Evolutionary conservation across 1,140 invertebrate genomes (phyloP), one percentile per base, ranked within the genome.

Genomic region (Caerostris darwini): DNA sequence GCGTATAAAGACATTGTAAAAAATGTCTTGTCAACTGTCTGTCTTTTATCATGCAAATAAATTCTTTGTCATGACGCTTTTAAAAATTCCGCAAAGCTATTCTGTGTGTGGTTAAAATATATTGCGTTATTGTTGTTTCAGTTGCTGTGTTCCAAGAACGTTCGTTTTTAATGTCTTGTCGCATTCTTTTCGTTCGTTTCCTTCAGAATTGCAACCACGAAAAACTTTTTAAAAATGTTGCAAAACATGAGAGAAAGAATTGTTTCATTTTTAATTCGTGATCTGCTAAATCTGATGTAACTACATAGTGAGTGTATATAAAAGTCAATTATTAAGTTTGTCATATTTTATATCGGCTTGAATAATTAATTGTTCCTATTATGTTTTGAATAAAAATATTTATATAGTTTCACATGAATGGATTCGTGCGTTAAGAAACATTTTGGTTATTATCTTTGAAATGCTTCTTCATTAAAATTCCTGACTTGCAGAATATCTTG

Each of bases 41-140:
- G 34, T 34, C 34, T 34, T 34, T 34, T 34, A 34, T 34, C 2
- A 34, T 34, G 34, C 34, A 34, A 34, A 34, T 10, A 61, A 61
- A 14, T 61, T 69, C 64, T 6, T n/a, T 69, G 17, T 19, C 19
- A 5, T 77, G 69, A 53, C 69, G 69, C 19, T 34, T 12, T 69
- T 77, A 50, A 77, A 77, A 77, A 77, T 53, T 53, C 34, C 69
- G 19, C 69, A 50, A n/a, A 34, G 12, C 19, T 34, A 34, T 50
- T 34, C 50, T 10, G 34, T 53, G 34, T 77, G 50, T 34, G 34
- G 34, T 77, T 77, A 53, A 77, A 50, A 77, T 77, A 50, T 77
- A 77, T 67, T 67, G 50, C 19, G 69, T 10, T 77, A 77, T 77
- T 77, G 69, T 77, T 34, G 12, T 77, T 77, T 50, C 69, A 77